Base-by-base conservation (phyloP, 2,113 vertebrate genomes). In the Eolophus roseicapilla region DNA sequence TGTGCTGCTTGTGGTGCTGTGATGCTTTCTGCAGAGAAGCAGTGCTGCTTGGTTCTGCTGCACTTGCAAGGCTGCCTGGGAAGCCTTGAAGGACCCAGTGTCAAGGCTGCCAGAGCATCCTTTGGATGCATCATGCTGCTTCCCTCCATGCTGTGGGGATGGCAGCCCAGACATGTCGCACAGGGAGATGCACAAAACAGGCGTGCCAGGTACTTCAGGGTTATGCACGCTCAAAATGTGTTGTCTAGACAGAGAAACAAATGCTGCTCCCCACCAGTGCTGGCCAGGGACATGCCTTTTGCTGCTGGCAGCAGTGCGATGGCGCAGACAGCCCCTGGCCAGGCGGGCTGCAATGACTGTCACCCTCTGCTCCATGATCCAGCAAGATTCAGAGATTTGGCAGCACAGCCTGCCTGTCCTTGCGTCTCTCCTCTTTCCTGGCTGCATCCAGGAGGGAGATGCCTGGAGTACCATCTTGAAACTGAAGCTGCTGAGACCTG, bases 331-430 rank as follows among this genome's bases (percentile, higher is more conserved):
- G 10, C 7, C 27, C 18, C 47, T 37, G 13, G 28, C 33, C 49
- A 50, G 21, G 9, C 1, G 0, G 63, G 33, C 63, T 86, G 28
- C 71, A 49, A 11, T 0, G 0, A 43, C 25, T 35, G 31, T 44
- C 39, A n/a, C 7, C 27, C 46, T 88, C 44, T 90, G 75, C 67
- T 80, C 44, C 4, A 1, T 59, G 73, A 55, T 20, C 18, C 2
- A 0, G 8, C 35, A 43, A 62, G 35, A 52, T 65, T 65, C 63
- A n/a, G 44, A 15, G n/a, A 25, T 64, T 68, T 43, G 50, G 44
- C 80, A 41, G 46, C 43, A 43, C 4, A 43, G 12, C 25, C 29
- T 92, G 25, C 33, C 7, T 3, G 1, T 59, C 73, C 31, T 52
- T 13, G 0, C 60, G 29, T 50, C 17, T 5, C 12, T 57, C 9